phyloP scores from a whole-genome alignment of 2,113 vertebrate species.

The Strix aluco region DNA sequence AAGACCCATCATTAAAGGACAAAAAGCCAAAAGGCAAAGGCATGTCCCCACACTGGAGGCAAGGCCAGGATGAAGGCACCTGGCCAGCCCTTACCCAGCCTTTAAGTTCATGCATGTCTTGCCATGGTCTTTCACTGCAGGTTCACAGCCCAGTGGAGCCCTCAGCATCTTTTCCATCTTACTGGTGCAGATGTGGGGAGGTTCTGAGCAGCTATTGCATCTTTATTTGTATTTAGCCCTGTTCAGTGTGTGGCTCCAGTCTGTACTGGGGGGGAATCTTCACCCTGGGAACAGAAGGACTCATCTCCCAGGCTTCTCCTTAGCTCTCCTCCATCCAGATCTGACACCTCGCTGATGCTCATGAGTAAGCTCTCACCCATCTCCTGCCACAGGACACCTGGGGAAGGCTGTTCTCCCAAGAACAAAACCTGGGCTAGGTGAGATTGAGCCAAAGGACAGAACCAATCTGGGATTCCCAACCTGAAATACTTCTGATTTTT shows the following conservation, averaged over 20 bases:
- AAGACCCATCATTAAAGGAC: not conserved
- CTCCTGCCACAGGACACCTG: not conserved
- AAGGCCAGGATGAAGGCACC: not conserved
- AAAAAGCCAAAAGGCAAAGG: not conserved
- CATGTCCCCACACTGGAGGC: not conserved
- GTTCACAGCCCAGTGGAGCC: not conserved
- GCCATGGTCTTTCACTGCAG: not conserved
- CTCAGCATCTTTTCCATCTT: not conserved
- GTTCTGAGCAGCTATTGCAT: not conserved
- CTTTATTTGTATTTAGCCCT: not conserved
- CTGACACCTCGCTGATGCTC: not conserved
- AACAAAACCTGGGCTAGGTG: not conserved
- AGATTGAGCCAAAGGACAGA: not conserved
- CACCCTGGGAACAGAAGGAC: not conserved
- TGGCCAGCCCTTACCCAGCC: not conserved
- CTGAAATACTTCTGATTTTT: not conserved
- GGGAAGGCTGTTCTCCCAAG: not conserved
- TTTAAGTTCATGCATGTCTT: not conserved
- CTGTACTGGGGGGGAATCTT: not conserved
- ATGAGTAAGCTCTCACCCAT: not conserved
- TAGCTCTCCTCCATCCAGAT: not conserved
- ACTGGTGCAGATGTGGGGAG: not conserved
- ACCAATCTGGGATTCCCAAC: not conserved
- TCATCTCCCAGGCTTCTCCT: not conserved
- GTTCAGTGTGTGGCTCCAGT: rapidly evolving